Percentiles rank a stretch among this genome's conserved stretches.
phyloP scores from a whole-genome alignment of 2,888 invertebrate species.

The Brenthis hecate region DNA sequence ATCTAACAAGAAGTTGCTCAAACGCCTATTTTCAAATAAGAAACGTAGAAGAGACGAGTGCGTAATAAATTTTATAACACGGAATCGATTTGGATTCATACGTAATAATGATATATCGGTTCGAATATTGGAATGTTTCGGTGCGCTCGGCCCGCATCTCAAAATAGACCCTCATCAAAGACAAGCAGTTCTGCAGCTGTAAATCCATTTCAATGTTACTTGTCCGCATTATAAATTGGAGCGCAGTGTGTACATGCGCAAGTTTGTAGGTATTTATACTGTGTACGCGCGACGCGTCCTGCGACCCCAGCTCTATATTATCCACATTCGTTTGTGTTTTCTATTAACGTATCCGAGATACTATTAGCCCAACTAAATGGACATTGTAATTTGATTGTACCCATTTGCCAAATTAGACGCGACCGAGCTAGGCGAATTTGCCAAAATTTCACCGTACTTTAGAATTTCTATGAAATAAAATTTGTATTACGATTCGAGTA shows the following conservation, averaged over 20 bases:
- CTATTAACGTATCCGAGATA: slow-evolving; percentile 71
- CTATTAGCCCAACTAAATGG: slow-evolving; percentile 68
- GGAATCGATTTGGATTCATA: slow-evolving; percentile 76
- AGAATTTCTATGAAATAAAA: slow-evolving; percentile 29
- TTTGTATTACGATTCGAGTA: slow-evolving; percentile 18
- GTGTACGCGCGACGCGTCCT: slow-evolving; percentile 51
- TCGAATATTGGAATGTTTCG: slow-evolving; percentile 79
- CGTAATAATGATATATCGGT: slow-evolving; percentile 81
- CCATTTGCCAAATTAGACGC: slow-evolving; percentile 59
- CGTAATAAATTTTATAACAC: slow-evolving; percentile 81
- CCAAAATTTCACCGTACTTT: slow-evolving; percentile 37
- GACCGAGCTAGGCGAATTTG: slow-evolving; percentile 45
- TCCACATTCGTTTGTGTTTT: slow-evolving; percentile 69
- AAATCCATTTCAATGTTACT: slow-evolving; percentile 81
- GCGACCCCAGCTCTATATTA: slow-evolving; percentile 52
- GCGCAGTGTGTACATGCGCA: slow-evolving; percentile 52
- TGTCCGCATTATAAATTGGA: slow-evolving; percentile 81
- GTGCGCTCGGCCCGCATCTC: slow-evolving; percentile 75
- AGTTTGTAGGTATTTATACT: slow-evolving; percentile 50
- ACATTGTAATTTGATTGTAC: slow-evolving; percentile 69
- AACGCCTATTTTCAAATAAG: slow-evolving; percentile 79
- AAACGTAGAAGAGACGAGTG: slow-evolving; percentile 74
- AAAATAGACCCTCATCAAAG: slow-evolving; percentile 82
- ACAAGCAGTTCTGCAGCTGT: slow-evolving; percentile 82
- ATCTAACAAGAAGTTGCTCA: slow-evolving; percentile 65